Evolutionary conservation across 2,888 invertebrate genomes (phyloP), one percentile per base, ranked within the genome.

Genomic region (Blera fallax): DNA sequence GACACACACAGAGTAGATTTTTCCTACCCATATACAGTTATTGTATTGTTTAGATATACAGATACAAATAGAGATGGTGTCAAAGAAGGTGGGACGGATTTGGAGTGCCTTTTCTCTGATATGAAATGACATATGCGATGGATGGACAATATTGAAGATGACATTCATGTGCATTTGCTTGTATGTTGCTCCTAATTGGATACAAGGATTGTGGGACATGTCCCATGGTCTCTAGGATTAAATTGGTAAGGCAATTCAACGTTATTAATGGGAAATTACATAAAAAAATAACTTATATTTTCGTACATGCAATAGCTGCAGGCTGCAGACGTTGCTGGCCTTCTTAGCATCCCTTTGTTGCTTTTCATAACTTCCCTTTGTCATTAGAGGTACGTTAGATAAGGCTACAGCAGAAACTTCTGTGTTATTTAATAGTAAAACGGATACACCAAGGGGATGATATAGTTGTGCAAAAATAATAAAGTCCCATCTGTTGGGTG

Each of bases 101-200:
- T 18, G n/a, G 37, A 58, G 52, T 45, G 58, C 27, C 29, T 37
- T 29, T 64, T 43, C 50, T 24, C 8, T 69, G 69, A 76, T 76
- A 82, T 56, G n/a, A 64, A 76, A 72, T 72, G 62, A 56, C 67
- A 73, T 79, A 73, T 73, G 24, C 34, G 69, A 74, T 78, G 62
- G 73, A 83, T 79, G 83, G 67, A 73, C 67, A 83, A 54, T 79
- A 84, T 79, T 74, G 73, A 16, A 65, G 64, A 70, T 84, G 84
- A 70, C 79, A 73, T 74, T 74, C 64, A 50, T 79, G 73, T 79
- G 73, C 79, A 79, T 58, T 84, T 52, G 52, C 45, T 45, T 45
- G 5, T 24, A 37, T 2, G 34, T 11, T n/a, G 11, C 21, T 37
- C 56, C 60, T 78, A 78, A 78, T 78, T 78, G 78, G 70, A 70